Percentiles rank a stretch among this genome's conserved stretches.
phyloP scores from a whole-genome alignment of 2,113 vertebrate genomes.

The Corynorhinus townsendii region DNA sequence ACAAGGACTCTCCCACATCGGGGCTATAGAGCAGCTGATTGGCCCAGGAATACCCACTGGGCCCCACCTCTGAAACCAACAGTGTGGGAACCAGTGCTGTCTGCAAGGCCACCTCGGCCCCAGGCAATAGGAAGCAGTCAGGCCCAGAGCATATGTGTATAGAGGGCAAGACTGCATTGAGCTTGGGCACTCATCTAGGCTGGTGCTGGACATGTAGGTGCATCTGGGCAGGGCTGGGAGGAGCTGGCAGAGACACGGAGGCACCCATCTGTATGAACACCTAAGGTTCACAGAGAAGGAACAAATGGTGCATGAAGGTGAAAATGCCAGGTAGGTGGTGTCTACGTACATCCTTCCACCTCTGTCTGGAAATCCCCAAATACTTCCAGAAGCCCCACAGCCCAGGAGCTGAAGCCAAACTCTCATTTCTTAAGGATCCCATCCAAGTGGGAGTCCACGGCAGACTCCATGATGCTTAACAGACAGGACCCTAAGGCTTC shows the following conservation, averaged over 20 bases:
- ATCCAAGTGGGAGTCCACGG: neutral
- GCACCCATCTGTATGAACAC: neutral
- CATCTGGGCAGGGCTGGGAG: neutral
- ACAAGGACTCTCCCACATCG: neutral
- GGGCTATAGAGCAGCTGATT: neutral
- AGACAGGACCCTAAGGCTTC: neutral
- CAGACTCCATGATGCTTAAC: neutral
- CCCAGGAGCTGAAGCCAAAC: neutral
- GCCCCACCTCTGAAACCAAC: neutral
- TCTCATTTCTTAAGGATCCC: neutral
- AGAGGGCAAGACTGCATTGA: neutral
- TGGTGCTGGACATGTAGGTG: neutral
- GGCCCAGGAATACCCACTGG: neutral
- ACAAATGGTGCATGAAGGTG: neutral
- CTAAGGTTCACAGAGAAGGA: neutral
- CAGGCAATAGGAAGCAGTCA: neutral
- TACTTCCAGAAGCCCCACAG: neutral
- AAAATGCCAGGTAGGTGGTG: neutral
- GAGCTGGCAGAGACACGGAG: neutral
- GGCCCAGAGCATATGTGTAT: fast-evolving
- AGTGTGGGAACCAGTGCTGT: neutral
- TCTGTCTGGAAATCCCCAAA: neutral
- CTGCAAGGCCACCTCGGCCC: neutral
- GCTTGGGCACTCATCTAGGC: neutral
- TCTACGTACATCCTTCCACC: neutral